A percentile compares a stretch with the other conserved stretches of the same genome.
Evolutionary conservation across 1,140 invertebrate genomes (phyloP).

Genomic region (Ceratina calcarata): DNA sequence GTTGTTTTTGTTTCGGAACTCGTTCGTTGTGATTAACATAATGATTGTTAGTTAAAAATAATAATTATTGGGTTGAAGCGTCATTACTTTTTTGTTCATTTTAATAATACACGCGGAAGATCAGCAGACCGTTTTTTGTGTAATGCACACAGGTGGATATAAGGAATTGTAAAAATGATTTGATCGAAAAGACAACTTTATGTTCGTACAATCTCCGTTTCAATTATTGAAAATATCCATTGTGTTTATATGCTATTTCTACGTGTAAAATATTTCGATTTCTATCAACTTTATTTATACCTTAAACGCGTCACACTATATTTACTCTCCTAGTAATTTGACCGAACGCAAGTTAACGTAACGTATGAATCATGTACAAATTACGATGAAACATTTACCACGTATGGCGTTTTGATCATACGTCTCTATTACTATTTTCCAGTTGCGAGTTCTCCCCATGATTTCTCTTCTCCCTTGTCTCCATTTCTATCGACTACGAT

Average conservation of each 20-base stretch:
- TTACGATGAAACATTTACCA: conserved; percentile 26
- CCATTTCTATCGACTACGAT: conserved; percentile 2
- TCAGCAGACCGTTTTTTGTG: neutral
- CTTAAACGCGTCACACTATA: conserved; percentile 53
- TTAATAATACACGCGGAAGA: neutral
- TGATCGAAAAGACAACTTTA: conserved; percentile 46
- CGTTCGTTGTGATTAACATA: conserved; percentile 31
- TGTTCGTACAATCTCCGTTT: conserved; percentile 40
- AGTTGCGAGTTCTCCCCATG: neutral
- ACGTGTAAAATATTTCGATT: conserved; percentile 61
- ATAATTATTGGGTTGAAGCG: neutral
- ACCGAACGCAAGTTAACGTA: conserved; percentile 46
- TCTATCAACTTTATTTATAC: conserved; percentile 49
- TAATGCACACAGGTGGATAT: neutral
- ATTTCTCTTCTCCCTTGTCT: neutral
- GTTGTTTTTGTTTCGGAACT: conserved; percentile 41
- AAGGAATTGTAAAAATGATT: conserved; percentile 9
- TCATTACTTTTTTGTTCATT: neutral
- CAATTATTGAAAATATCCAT: conserved; percentile 55
- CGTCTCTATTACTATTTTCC: conserved; percentile 18
- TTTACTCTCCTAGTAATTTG: conserved; percentile 62
- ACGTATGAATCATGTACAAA: conserved; percentile 45
- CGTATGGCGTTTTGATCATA: conserved; percentile 16
- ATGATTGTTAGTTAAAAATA: conserved; percentile 25
- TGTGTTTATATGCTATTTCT: conserved; percentile 33